These are phyloP conservation scores for Apodemia zela DNA, from an alignment of 2,888 invertebrate species.

Conservation along the genomic window DNA sequence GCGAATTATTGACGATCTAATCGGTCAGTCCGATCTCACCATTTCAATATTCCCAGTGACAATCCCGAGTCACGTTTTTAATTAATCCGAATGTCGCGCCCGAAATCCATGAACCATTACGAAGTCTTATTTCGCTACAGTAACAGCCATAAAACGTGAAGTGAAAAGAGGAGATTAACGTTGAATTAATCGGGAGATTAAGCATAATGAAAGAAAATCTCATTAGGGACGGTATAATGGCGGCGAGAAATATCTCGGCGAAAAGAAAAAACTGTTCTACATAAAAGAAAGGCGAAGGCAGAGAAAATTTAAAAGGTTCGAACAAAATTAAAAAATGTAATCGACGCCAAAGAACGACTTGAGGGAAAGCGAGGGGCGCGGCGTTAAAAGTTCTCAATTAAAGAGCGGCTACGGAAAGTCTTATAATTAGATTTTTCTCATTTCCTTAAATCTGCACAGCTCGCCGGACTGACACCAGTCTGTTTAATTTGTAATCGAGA, in stretches of 20 bases:
- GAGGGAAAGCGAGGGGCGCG: constrained; percentile 44
- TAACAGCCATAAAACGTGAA: constrained; percentile 66
- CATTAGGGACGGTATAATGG: constrained; percentile 76
- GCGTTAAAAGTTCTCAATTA: constrained; percentile 72
- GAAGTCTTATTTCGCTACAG: constrained; percentile 56
- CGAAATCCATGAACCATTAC: constrained; percentile 55
- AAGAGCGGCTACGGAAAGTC: constrained; percentile 68
- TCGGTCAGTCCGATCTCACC: constrained; percentile 57
- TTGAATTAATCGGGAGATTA: constrained; percentile 81
- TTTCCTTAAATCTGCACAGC: constrained; percentile 69
- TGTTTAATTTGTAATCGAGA: constrained; percentile 79
- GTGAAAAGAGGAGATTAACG: constrained; percentile 73
- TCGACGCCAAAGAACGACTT: constrained; percentile 69
- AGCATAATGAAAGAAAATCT: constrained; percentile 81
- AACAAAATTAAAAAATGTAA: constrained; percentile 80
- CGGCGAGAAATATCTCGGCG: constrained; percentile 71
- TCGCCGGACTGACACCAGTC: constrained; percentile 61
- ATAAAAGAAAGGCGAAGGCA: constrained; percentile 70
- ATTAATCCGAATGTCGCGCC: constrained; percentile 67
- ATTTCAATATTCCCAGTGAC: constrained; percentile 35
- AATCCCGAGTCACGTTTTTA: constrained; percentile 62
- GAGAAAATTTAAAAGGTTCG: constrained; percentile 76
- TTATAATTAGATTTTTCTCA: constrained; percentile 78
- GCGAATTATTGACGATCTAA: constrained; percentile 77
- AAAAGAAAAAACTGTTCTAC: constrained; percentile 55